Percentiles rank a stretch among this genome's conserved stretches.
These are phyloP conservation scores for Apodemia duryi DNA, from an alignment of 2,888 invertebrate species.

Conservation along the genomic window DNA sequence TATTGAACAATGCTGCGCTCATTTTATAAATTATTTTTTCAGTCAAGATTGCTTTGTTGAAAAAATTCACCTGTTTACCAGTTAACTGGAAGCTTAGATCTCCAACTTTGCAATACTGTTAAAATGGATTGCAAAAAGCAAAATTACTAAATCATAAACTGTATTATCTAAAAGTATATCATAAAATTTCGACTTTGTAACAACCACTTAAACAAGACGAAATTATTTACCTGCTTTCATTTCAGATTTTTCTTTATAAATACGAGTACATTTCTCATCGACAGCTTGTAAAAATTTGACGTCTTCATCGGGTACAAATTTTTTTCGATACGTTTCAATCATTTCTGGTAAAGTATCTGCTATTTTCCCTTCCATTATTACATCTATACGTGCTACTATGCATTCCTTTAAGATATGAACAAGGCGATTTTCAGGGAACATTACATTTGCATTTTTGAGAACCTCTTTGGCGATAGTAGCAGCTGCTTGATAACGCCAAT, in stretches of 20 bases:
- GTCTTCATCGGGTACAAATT: slow-evolving; percentile 24
- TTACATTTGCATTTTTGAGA: slow-evolving; percentile 8
- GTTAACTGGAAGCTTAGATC: too few relatives aligned
- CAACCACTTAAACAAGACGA: neutral
- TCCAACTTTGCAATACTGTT: too few relatives aligned
- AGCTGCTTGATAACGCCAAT: slow-evolving; percentile 24
- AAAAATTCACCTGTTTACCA: too few relatives aligned
- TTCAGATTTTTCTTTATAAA: slow-evolving; percentile 11
- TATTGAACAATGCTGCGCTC: too few relatives aligned
- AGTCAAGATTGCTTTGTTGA: too few relatives aligned
- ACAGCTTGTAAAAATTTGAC: slow-evolving; percentile 25
- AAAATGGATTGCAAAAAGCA: too few relatives aligned
- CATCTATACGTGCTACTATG: slow-evolving; percentile 34
- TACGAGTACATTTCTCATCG: slow-evolving; percentile 25
- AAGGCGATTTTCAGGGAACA: neutral
- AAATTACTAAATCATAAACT: too few relatives aligned
- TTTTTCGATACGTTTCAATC: slow-evolving; percentile 28
- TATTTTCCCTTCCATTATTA: slow-evolving; percentile 29
- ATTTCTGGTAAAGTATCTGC: slow-evolving; percentile 21
- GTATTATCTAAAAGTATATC: too few relatives aligned
- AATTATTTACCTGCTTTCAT: slow-evolving; percentile 26
- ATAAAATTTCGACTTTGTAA: too few relatives aligned
- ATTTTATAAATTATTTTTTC: too few relatives aligned
- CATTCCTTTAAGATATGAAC: slow-evolving; percentile 28
- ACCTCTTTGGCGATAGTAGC: slow-evolving; percentile 24